Base-by-base conservation (phyloP, 2,888 invertebrate species). In the Phasia obesa region DNA sequence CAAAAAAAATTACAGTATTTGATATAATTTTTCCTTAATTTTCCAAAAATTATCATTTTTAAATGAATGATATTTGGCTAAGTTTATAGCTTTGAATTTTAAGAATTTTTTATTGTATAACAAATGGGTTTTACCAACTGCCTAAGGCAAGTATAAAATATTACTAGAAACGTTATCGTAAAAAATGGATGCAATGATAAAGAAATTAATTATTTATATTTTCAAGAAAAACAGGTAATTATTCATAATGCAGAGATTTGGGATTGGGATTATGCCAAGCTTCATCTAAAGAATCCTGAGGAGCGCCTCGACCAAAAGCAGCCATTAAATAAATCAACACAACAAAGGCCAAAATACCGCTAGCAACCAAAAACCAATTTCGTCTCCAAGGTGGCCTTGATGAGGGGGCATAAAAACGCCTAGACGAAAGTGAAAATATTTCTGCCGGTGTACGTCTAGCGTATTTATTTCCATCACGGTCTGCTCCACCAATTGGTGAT, bases 381-480 rank as follows among this genome's bases (percentile, higher is more conserved):
- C 91, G 89, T 21, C 91, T 88, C 91, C 91, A 91, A 7, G 91
- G 91, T n/a, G 91, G 91, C 35, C 91, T 88, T 0, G 91, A 91
- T 21, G 91, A 91, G 21, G 91, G 91, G 6, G 91, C 90, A 87
- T 91, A 91, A 51, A 91, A 91, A 27, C 91, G 90, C 11, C 91
- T 94, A 93, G 97, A 96, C 97, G 97, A 97, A 87, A 97, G 94
- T 70, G 95, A 94, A 84, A 98, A 94, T 94, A 97, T 96, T 88
- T 98, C 97, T 76, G 96, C 94, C 51, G 98, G 96, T 6, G 98
- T 97, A 88, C 98, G 95, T 86, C 98, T 93, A 91, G 97, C 97
- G 91, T 99, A 99, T 92, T 99, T 99, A 88, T 95, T 95, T 88
- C 97, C 97, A 92, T 98, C 98, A 88, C 97, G 96, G 91, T 97